A percentile compares a stretch with the other conserved stretches of the same genome.
These are phyloP conservation scores for Hyposoter didymator DNA, from an alignment of 2,888 invertebrate genomes.

Conservation along the genomic window DNA sequence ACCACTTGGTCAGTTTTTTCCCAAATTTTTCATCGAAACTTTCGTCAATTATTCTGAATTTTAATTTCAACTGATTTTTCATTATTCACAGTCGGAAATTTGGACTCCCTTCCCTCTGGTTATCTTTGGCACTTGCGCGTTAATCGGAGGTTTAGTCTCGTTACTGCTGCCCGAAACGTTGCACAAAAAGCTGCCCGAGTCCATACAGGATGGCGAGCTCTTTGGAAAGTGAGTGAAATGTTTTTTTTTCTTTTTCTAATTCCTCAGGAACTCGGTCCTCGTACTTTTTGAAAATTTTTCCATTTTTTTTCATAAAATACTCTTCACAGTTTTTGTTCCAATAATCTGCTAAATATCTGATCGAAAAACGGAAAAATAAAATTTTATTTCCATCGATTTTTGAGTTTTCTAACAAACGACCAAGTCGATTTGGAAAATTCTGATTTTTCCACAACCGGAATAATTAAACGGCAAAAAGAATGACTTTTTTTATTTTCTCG, in stretches of 20 bases:
- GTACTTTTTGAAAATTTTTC: background rate
- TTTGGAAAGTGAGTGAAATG: conserved; percentile 86
- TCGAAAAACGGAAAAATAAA: background rate
- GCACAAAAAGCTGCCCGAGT: conserved; percentile 88
- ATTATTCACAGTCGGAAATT: conserved; percentile 84
- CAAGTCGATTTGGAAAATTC: too few relatives aligned
- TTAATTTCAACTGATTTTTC: conserved; percentile 16
- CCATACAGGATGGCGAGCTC: conserved; percentile 87
- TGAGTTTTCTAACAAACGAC: too few relatives aligned
- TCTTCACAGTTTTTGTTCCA: background rate
- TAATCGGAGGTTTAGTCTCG: conserved; percentile 86
- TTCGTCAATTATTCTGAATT: background rate
- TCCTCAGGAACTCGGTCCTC: too few relatives aligned
- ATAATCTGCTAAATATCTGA: too few relatives aligned
- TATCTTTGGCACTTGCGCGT: conserved; percentile 86
- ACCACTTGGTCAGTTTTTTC: conserved; percentile 85
- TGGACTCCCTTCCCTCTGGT: conserved; percentile 87
- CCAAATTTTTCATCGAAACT: background rate
- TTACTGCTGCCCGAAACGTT: conserved; percentile 88
- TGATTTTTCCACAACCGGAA: too few relatives aligned
- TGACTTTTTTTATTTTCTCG: too few relatives aligned
- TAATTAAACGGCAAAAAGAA: too few relatives aligned
- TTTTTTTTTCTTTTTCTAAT: background rate
- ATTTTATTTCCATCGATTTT: background rate
- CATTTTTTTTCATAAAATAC: background rate